phyloP scores from a whole-genome alignment of 1,140 invertebrate species.

The Aphelenchoides besseyi region DNA sequence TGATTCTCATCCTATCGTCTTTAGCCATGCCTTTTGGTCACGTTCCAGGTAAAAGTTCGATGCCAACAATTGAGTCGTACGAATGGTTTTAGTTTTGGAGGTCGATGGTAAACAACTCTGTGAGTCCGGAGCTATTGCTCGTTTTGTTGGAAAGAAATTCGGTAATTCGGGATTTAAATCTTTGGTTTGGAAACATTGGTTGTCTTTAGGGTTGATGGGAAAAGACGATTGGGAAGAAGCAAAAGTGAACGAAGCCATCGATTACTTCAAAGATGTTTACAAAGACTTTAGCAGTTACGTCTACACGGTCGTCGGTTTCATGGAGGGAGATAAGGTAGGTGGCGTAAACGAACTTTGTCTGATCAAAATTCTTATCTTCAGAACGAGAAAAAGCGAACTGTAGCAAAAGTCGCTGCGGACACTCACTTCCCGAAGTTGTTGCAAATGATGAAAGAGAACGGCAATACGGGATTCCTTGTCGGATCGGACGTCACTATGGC shows the following conservation, averaged over 20 bases:
- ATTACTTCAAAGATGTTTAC: not conserved
- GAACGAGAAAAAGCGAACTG: not conserved
- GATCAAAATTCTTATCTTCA: not conserved
- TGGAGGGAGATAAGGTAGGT: not conserved
- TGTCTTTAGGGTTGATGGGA: not conserved
- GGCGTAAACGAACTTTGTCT: not conserved
- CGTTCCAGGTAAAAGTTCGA: too few relatives aligned
- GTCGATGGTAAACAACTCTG: not conserved
- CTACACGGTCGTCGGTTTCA: not conserved
- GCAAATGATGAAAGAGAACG: slow-evolving; percentile 1
- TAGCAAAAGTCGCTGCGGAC: not conserved
- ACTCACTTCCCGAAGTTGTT: not conserved
- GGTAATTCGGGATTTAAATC: too few relatives aligned
- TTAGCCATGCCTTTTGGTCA: slow-evolving; percentile 9
- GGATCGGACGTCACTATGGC: not conserved
- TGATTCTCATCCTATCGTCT: not conserved
- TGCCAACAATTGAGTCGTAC: too few relatives aligned
- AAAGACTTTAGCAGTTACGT: not conserved
- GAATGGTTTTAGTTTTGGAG: not conserved
- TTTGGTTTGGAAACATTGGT: too few relatives aligned
- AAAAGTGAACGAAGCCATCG: slow-evolving; percentile 11
- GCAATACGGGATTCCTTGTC: slow-evolving; percentile 1
- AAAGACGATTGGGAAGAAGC: not conserved
- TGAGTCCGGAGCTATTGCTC: not conserved
- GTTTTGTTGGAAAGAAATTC: slow-evolving; percentile 12